Percentiles rank a stretch among this genome's conserved stretches.
Conservation (phyloP, 2,113 vertebrate genomes). For the Neopipo cinnamomea region DNA sequence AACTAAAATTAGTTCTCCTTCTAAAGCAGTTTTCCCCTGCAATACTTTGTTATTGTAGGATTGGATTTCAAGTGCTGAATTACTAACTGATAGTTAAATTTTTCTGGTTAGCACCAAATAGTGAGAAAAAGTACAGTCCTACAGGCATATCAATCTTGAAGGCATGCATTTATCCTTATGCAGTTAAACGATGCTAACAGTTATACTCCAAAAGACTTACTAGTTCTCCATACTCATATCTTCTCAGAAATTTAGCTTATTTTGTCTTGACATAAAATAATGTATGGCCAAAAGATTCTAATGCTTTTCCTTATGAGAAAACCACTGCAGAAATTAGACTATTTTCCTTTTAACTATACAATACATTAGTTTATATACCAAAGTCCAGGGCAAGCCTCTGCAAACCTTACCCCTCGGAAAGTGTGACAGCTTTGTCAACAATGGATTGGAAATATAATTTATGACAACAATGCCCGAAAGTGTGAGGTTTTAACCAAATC, state of each 20-base stretch:
- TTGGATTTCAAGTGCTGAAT: neutral
- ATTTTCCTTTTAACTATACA: slow-evolving; percentile 8
- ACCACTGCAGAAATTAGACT: slow-evolving; percentile 1
- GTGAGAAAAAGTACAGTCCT: neutral
- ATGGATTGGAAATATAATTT: slow-evolving; percentile 64
- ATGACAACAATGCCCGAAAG: slow-evolving; percentile 43
- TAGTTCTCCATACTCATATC: neutral
- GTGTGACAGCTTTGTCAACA: slow-evolving; percentile 34
- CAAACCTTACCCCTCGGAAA: slow-evolving; percentile 26
- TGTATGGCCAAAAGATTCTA: neutral
- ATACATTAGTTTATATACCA: neutral
- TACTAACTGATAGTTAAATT: neutral
- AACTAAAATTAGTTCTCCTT: slow-evolving; percentile 2
- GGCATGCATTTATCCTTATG: neutral
- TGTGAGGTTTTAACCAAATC: slow-evolving; percentile 55
- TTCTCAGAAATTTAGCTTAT: slow-evolving; percentile 21
- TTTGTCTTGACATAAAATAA: slow-evolving; percentile 41
- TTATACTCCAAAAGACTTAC: neutral
- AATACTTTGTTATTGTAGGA: neutral
- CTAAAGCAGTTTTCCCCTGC: neutral
- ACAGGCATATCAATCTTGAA: neutral
- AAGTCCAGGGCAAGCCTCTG: slow-evolving; percentile 31
- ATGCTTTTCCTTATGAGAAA: neutral
- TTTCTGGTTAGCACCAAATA: neutral
- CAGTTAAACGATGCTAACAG: neutral